These are phyloP conservation scores for Salpingus planirostris DNA, from an alignment of 2,888 invertebrate genomes.

Conservation along the genomic window DNA sequence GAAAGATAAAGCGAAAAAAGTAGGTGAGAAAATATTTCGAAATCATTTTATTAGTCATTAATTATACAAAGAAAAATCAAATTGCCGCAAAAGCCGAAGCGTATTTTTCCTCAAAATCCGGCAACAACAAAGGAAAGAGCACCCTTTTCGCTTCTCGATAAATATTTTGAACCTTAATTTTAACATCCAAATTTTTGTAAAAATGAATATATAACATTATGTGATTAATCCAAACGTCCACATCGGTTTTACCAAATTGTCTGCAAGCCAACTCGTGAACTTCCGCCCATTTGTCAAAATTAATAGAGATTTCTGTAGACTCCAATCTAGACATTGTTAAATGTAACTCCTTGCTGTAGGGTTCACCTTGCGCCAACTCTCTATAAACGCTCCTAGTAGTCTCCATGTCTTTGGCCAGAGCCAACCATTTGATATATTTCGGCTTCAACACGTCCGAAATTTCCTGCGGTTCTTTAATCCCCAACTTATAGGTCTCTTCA, in stretches of 20 bases:
- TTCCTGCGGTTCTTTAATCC: constrained; percentile 44
- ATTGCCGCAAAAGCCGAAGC: too few species aligned
- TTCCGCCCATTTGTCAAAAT: constrained; percentile 46
- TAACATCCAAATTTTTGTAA: constrained; percentile 42
- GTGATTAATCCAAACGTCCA: constrained; percentile 65
- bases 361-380: constrained; percentile 39
- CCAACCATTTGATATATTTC: constrained; percentile 51
- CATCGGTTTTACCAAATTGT: constrained; percentile 57
- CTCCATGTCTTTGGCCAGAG: constrained; percentile 41
- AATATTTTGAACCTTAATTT: constrained; percentile 7
- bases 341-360: constrained; percentile 32
- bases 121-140: constrained; percentile 12
- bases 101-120: constrained; percentile 39
- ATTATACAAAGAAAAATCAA: too few species aligned
- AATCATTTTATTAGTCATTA: too few species aligned
- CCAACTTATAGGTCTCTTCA: constrained; percentile 40
- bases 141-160: constrained; percentile 13
- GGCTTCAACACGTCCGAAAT: constrained; percentile 50
- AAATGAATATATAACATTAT: constrained; percentile 59
- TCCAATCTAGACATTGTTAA: constrained; percentile 45
- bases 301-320: constrained; percentile 42
- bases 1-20: too few species aligned
- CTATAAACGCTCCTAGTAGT: constrained; percentile 55
- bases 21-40: too few species aligned
- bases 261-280: constrained; percentile 54